phyloP scores from a whole-genome alignment of 2,888 invertebrate genomes.

The Callimorpha dominula region DNA sequence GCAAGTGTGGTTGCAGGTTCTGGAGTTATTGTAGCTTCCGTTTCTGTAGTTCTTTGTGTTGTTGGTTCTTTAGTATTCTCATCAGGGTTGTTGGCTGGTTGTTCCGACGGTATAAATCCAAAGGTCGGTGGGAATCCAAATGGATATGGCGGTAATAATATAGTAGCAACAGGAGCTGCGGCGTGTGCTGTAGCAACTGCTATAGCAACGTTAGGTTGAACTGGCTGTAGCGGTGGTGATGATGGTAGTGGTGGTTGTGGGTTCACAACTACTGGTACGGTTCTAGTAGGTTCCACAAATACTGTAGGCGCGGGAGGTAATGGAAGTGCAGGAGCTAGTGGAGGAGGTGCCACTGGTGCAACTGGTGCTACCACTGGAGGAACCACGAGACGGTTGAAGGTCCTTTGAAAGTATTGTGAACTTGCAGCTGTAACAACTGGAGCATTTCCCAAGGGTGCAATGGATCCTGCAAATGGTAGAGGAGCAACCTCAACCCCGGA shows the following conservation, averaged over 20 bases:
- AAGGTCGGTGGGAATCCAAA: conserved; percentile 75
- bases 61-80: conserved; percentile 66
- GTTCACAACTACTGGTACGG: conserved; percentile 39
- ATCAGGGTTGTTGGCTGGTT: conserved; percentile 61
- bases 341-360: conserved; percentile 39
- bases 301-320: conserved; percentile 54
- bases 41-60: conserved; percentile 63
- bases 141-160: conserved; percentile 79
- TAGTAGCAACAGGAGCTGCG: conserved; percentile 79
- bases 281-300: conserved; percentile 42
- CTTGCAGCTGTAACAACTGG: conserved; percentile 89
- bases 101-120: conserved; percentile 67
- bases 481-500: conserved; percentile 64
- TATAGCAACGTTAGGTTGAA: conserved; percentile 76
- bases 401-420: conserved; percentile 89
- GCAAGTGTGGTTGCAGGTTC: conserved; percentile 67
- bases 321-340: conserved; percentile 49
- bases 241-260: conserved; percentile 49
- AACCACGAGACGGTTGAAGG: conserved; percentile 85
- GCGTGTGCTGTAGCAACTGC: conserved; percentile 80
- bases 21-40: conserved; percentile 60
- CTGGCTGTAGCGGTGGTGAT: conserved; percentile 52
- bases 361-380: conserved; percentile 49
- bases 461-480: conserved; percentile 29
- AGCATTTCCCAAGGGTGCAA: conserved; percentile 53